Conservation (phyloP, 2,797 vertebrate genomes). For the Halcyon leucocephala region DNA sequence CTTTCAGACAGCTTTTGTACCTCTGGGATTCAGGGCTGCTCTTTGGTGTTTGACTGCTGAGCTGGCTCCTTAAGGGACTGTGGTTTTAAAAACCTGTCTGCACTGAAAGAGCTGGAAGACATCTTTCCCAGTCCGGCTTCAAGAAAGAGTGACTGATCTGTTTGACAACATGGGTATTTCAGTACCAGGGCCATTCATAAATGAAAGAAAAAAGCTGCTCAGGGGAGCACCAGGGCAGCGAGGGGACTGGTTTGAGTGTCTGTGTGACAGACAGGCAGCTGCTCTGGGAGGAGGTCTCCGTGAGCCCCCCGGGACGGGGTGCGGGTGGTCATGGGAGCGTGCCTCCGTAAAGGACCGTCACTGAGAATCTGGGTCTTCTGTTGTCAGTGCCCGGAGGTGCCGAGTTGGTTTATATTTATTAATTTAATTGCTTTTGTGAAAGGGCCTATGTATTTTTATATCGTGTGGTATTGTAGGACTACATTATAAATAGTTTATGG, state of each 20-base stretch:
- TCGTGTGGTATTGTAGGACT: background rate
- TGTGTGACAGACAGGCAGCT: background rate
- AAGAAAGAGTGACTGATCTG: background rate
- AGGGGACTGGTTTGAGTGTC: background rate
- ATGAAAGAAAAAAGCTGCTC: background rate
- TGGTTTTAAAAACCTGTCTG: background rate
- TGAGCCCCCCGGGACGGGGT: background rate
- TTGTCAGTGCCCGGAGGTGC: background rate
- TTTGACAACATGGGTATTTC: background rate
- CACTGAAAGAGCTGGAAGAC: conserved; percentile 33
- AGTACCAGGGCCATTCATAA: background rate
- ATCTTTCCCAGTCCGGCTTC: background rate
- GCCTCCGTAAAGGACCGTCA: background rate
- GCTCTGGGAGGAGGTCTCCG: background rate
- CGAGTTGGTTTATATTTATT: background rate
- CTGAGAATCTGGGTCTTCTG: background rate
- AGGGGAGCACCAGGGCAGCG: background rate
- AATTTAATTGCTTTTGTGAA: conserved; percentile 29
- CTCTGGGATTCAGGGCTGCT: background rate
- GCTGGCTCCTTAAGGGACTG: background rate
- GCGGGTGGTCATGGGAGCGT: background rate
- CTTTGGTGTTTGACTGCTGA: background rate
- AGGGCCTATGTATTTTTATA: background rate
- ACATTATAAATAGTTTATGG: background rate
- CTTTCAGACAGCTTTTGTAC: background rate